phyloP scores from a whole-genome alignment of 1,140 invertebrate genomes.

The Drosophila tristis region DNA sequence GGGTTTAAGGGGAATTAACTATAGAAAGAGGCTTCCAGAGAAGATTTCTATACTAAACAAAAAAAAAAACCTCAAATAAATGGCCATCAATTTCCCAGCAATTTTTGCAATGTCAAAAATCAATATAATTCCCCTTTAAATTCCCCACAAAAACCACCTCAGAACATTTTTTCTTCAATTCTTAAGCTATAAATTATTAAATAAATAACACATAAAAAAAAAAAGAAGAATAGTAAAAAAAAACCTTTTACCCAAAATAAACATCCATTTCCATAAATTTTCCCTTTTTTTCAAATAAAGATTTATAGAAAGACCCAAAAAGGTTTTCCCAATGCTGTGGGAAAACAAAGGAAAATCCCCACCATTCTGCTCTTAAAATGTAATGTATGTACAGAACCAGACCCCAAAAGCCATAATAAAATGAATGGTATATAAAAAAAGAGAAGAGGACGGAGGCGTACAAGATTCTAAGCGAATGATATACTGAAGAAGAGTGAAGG shows the following conservation, averaged over 20 bases:
- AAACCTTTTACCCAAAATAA: not conserved
- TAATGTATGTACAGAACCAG: conserved; percentile 7
- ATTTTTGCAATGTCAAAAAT: too few species aligned
- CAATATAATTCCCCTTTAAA: not conserved
- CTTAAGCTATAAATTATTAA: conserved; percentile 19
- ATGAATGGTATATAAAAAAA: not conserved
- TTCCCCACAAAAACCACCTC: conserved; percentile 7
- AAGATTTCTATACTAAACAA: too few species aligned
- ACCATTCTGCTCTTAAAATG: not conserved
- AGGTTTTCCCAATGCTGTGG: not conserved
- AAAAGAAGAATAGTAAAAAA: conserved; percentile 5
- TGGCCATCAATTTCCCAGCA: too few species aligned
- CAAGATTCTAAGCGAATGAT: too few species aligned
- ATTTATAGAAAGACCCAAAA: conserved; percentile 24
- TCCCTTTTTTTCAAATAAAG: conserved; percentile 8
- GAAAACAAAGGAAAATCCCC: too few species aligned
- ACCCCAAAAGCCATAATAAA: not conserved
- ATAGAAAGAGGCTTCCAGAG: too few species aligned
- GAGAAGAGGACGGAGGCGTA: too few species aligned
- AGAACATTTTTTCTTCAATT: not conserved
- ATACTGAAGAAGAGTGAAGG: too few species aligned
- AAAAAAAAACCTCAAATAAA: not conserved
- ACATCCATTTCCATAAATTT: conserved; percentile 11
- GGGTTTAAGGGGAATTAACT: not conserved
- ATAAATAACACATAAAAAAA: conserved; percentile 5